Base-by-base conservation (phyloP, 2,797 vertebrate genomes). In the Enteromius viviparus region DNA sequence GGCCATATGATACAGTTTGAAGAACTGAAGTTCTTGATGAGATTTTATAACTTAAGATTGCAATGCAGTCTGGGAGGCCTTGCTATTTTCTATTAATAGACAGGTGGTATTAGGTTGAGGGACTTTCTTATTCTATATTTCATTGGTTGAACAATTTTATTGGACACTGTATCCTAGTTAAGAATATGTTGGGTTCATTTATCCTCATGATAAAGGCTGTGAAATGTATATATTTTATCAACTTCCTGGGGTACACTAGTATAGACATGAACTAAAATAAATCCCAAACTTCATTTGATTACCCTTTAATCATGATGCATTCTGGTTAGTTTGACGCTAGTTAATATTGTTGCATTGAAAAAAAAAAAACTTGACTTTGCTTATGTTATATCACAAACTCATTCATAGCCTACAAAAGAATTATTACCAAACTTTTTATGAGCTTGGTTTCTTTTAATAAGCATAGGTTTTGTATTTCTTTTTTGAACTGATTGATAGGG, bases 1-100 rank as follows among this genome's bases (percentile, higher is more conserved):
- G 29, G 32, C 26, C 70, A 19, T 0, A 3, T 74, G 17, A 11
- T 12, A 72, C 11, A 5, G 10, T 51, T 11, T 12, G 47, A 72
- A 72, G 47, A 51, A 72, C 47, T 17, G 21, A 17, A 51, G 17
- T 40, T 8, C 37, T 40, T 40, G 37, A 40, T 7, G 37, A 8
- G 37, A 7, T 45, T 49, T 71, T 29, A 49, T 49, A 49, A 21
- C 26, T 72, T 32, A 51, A 72, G 45, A 29, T 72, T 32, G 70
- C 45, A 72, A 21, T 11, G 10, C 17, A 72, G 26, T 72, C 70
- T 72, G 15, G 47, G 23, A 51, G 11, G 9, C 32, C 29, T 29
- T 71, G 42, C 68, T 69, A 15, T 69, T 69, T 40, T 19, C 19
- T 42, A 69, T 69, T 42, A 42, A 42, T 23, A 69, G 66, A 23